Evolutionary conservation across 2,888 invertebrate genomes (phyloP).

Genomic region (Chymomyza caudatula): DNA sequence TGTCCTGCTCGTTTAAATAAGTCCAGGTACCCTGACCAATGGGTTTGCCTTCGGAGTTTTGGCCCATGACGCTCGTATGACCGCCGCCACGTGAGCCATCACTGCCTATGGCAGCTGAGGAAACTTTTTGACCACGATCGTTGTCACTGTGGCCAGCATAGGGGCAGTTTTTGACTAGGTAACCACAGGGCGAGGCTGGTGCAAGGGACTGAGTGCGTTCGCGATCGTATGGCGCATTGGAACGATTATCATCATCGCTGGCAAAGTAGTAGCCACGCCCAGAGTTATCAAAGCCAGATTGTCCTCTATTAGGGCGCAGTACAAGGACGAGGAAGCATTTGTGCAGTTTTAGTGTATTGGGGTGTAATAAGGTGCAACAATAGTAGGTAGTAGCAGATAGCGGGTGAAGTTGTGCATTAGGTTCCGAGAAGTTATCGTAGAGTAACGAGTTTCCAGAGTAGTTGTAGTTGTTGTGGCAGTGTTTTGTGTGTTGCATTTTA

Average conservation of each 20-base stretch:
- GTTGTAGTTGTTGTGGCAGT: constrained; percentile 21
- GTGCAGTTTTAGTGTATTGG: constrained; percentile 35
- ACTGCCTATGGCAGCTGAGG: constrained; percentile 66
- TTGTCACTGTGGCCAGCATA: constrained; percentile 27
- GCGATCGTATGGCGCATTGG: constrained; percentile 33
- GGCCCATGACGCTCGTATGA: constrained; percentile 51
- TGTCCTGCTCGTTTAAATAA: constrained; percentile 70
- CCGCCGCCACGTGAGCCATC: constrained; percentile 50
- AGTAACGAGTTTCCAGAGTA: constrained; percentile 50
- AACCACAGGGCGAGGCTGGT: constrained; percentile 55
- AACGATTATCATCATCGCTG: constrained; percentile 77
- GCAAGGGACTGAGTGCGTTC: constrained; percentile 34
- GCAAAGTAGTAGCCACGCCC: constrained; percentile 83
- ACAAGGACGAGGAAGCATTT: constrained; percentile 30
- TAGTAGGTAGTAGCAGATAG: background rate
- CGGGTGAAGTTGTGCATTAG: constrained; percentile 40
- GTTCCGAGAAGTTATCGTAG: constrained; percentile 37
- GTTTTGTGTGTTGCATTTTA: constrained; percentile 33
- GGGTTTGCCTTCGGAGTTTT: constrained; percentile 26
- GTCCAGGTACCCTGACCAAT: constrained; percentile 56
- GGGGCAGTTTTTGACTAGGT: constrained; percentile 58
- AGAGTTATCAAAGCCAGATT: constrained; percentile 82
- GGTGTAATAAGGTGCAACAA: constrained; percentile 8
- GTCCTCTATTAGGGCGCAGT: constrained; percentile 77
- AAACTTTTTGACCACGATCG: constrained; percentile 55